Evolutionary conservation across 2,888 invertebrate species (phyloP).

Genomic region (Drepana falcataria): DNA sequence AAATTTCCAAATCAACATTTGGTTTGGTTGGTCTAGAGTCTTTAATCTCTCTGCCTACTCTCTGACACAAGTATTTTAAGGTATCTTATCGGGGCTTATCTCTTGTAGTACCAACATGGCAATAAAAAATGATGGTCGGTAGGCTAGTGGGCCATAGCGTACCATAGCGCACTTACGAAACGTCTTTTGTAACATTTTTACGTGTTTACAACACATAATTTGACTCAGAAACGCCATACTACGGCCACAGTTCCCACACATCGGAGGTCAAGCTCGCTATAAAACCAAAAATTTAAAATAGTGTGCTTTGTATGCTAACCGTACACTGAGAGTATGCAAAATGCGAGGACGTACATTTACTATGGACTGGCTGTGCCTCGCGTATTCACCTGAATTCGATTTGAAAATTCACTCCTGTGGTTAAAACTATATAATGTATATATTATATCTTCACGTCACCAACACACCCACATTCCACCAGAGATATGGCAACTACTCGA

Average conservation of each 20-base stretch:
- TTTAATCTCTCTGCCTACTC: too few species aligned
- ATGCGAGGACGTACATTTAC: conserved; percentile 27
- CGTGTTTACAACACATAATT: neutral
- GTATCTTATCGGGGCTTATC: neutral
- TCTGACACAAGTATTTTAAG: too few species aligned
- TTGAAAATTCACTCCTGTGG: too few species aligned
- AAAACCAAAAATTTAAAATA: conserved; percentile 37
- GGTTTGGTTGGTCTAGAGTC: too few species aligned
- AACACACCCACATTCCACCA: too few species aligned
- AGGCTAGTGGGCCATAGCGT: conserved; percentile 1
- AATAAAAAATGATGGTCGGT: neutral
- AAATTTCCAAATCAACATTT: too few species aligned
- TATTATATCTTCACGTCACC: too few species aligned
- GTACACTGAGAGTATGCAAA: conserved; percentile 41
- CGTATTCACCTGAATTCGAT: too few species aligned
- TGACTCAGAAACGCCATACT: neutral
- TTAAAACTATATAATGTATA: too few species aligned
- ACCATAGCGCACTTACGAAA: neutral
- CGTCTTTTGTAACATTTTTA: conserved; percentile 1
- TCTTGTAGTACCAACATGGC: neutral
- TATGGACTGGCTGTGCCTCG: conserved; percentile 6
- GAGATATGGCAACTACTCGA: too few species aligned
- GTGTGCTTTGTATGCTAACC: conserved; percentile 49
- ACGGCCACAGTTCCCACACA: conserved; percentile 16
- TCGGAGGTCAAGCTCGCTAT: conserved; percentile 22